These are phyloP conservation scores for Empidonax alnorum DNA, from an alignment of 2,113 vertebrate species.

Conservation along the genomic window DNA sequence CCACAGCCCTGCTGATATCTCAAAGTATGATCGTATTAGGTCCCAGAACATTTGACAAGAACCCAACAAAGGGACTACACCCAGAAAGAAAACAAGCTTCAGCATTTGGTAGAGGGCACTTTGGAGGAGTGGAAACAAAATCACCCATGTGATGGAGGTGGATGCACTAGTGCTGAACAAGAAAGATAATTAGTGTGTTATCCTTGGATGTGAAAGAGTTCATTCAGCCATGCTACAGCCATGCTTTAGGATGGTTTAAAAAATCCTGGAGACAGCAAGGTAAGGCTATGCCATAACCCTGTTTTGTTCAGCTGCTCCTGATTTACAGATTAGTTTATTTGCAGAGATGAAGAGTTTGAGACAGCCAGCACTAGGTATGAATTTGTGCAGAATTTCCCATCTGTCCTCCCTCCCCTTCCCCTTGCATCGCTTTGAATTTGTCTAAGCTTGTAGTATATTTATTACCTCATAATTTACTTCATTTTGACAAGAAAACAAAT, in stretches of 20 bases:
- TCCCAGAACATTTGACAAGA: neutral
- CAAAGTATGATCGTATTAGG: neutral
- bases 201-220: neutral
- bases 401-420: neutral
- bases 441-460: neutral
- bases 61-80: neutral
- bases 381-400: constrained; percentile 10
- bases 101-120: neutral
- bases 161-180: neutral
- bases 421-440: neutral
- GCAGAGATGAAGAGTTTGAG: constrained; percentile 11
- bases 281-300: neutral
- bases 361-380: constrained; percentile 16
- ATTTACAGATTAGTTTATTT: constrained; percentile 10
- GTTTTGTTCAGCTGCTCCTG: neutral
- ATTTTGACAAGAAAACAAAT: neutral
- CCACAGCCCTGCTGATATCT: neutral
- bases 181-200: neutral
- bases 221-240: neutral
- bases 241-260: neutral
- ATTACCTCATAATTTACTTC: neutral
- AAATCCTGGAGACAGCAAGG: neutral
- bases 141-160: neutral
- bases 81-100: neutral
- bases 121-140: neutral